phyloP scores from a whole-genome alignment of 2,888 invertebrate genomes.

The Cephus rjabovi region DNA sequence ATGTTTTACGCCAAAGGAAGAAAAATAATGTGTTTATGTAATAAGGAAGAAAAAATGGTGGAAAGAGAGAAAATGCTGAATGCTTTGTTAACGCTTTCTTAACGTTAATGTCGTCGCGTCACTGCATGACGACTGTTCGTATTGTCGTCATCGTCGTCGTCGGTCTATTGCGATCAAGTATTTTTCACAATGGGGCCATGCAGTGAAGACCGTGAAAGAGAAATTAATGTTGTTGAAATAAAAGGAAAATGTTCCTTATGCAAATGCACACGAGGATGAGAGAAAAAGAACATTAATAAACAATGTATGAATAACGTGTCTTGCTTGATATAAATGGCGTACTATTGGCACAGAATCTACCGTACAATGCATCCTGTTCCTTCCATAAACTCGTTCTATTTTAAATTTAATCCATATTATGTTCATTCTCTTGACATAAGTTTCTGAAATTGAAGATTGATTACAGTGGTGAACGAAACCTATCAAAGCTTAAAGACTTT shows the following conservation, averaged over 20 bases:
- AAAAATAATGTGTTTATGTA: not conserved
- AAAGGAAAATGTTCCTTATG: conserved; percentile 49
- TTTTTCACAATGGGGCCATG: conserved; percentile 34
- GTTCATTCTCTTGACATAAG: not conserved
- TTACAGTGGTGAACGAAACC: no score
- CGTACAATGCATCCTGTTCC: not conserved
- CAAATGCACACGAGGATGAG: conserved; percentile 49
- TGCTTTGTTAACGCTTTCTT: not conserved
- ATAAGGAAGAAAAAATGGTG: not conserved
- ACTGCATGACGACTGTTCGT: not conserved
- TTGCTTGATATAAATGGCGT: conserved; percentile 34
- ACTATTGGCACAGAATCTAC: conserved; percentile 27
- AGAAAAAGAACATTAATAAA: conserved; percentile 27
- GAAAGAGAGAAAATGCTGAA: not conserved
- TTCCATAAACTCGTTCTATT: not conserved
- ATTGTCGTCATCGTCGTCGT: not conserved
- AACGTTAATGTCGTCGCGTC: not conserved
- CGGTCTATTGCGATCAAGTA: conserved; percentile 27
- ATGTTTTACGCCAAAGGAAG: not conserved
- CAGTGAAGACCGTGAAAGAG: conserved; percentile 28
- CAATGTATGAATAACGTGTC: conserved; percentile 28
- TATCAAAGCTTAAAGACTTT: no score
- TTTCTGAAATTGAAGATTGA: not conserved
- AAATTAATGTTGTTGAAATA: conserved; percentile 38
- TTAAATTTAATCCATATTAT: not conserved